Evolutionary conservation across 2,888 invertebrate species (phyloP).

Genomic region (Ctena decussata): DNA sequence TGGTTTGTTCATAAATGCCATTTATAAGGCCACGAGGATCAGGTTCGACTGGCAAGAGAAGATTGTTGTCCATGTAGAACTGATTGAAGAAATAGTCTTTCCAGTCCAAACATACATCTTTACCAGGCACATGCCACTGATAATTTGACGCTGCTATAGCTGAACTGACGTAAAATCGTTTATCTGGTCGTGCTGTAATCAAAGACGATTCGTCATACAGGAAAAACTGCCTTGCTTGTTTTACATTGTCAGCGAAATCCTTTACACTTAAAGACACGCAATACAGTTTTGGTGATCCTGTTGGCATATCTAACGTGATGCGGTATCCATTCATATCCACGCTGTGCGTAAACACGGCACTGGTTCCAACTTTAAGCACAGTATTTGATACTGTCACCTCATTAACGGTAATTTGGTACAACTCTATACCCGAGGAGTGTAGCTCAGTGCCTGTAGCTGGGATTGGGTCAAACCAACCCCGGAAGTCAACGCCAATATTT

Average conservation of each 20-base stretch:
- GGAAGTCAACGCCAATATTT: conserved; percentile 36
- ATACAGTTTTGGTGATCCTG: conserved; percentile 44
- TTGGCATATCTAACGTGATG: not conserved
- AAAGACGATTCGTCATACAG: conserved; percentile 55
- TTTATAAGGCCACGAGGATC: conserved; percentile 53
- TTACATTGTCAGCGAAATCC: conserved; percentile 55
- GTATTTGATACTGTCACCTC: conserved; percentile 21
- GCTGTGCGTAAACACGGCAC: not conserved
- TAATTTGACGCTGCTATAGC: conserved; percentile 40
- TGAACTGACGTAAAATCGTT: conserved; percentile 41
- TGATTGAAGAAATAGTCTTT: conserved; percentile 56
- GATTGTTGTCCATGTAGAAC: conserved; percentile 25
- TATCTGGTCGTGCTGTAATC: conserved; percentile 13
- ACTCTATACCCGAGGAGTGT: conserved; percentile 59
- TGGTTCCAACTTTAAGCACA: not conserved
- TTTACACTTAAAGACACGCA: conserved; percentile 47
- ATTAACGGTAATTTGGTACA: conserved; percentile 41
- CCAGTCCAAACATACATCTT: conserved; percentile 59
- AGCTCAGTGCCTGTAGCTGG: conserved; percentile 25
- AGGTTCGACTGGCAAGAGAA: conserved; percentile 39
- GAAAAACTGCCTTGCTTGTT: conserved; percentile 55
- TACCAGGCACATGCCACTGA: conserved; percentile 64
- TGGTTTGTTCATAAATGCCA: conserved; percentile 64
- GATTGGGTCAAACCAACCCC: conserved; percentile 64
- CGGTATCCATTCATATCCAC: not conserved